phyloP scores from a whole-genome alignment of 2,888 invertebrate species.

The Phengaris arion region DNA sequence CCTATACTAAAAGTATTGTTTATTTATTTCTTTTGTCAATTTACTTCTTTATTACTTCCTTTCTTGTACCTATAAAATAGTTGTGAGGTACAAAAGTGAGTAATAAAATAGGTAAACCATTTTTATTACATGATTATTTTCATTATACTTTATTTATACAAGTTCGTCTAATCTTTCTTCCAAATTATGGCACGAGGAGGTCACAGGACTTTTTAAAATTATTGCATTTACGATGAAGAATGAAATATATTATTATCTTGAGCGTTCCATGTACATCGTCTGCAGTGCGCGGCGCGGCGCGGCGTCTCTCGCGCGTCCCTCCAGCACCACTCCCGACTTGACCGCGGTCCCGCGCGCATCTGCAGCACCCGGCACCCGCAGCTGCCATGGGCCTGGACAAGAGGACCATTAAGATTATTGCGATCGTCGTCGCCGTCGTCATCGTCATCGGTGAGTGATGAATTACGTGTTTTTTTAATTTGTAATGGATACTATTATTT shows the following conservation, averaged over 20 bases:
- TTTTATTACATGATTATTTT: too few relatives aligned
- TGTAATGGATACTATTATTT: not conserved
- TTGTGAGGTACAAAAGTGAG: too few relatives aligned
- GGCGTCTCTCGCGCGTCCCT: slow-evolving; percentile 25
- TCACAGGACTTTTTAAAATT: too few relatives aligned
- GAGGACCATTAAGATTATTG: slow-evolving; percentile 64
- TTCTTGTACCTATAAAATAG: too few relatives aligned
- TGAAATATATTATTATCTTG: not conserved
- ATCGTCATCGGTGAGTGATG: slow-evolving; percentile 60
- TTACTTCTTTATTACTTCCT: too few relatives aligned
- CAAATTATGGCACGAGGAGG: too few relatives aligned
- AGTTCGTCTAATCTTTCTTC: too few relatives aligned
- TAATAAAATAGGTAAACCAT: too few relatives aligned
- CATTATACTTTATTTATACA: too few relatives aligned
- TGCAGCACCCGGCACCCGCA: slow-evolving; percentile 33
- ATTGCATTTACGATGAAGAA: too few relatives aligned
- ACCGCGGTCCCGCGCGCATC: slow-evolving; percentile 36
- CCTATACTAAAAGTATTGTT: too few relatives aligned
- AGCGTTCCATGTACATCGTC: slow-evolving; percentile 48
- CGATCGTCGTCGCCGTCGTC: slow-evolving; percentile 55
- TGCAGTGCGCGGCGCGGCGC: slow-evolving; percentile 31
- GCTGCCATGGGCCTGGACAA: slow-evolving; percentile 64
- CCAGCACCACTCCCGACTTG: slow-evolving; percentile 35
- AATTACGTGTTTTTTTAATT: not conserved
- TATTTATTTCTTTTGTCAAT: too few relatives aligned